Evolutionary conservation across 2,113 vertebrate genomes (phyloP), one percentile per base, ranked within the genome.

Genomic region (Grantiella picta): DNA sequence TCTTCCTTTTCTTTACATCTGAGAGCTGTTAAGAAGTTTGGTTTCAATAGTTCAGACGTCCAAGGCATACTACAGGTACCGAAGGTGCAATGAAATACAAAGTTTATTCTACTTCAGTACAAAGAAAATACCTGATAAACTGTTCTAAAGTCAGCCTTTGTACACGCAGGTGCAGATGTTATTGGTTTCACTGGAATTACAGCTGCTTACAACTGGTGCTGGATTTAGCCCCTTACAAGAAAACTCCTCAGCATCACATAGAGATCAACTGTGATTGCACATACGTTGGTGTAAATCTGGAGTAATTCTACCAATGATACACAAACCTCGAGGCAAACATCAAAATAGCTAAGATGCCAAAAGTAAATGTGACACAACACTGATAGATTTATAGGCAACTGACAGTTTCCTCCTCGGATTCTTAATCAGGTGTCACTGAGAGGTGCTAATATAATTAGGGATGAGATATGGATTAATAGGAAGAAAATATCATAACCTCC

Each of bases 391-490:
- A 92, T 35, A 75, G 84, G 75, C 35, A 82, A 59, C 77, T 82
- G 93, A 65, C 83, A 85, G 61, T 47, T 95, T 91, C 42, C 63
- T 81, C 78, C 60, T 75, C 81, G 68, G 57, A 77, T 95, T 71
- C 83, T 95, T 95, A 95, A 94, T 86, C 95, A 92, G 79, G 61
- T 93, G 81, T 86, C 96, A 94, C 59, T 31, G 76, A 90, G 66
- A 95, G 65, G 84, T 47, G 31, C 76, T 95, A 84, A 91, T 59
- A 83, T 88, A 96, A 97, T 97, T 96, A 97, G 84, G 35, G 86
- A 96, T 97, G 96, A 97, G 94, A 47, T 96, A 97, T 97, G 96
- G 92, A 91, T 91, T 93, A 92, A 96, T 95, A 96, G 92, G 56
- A 94, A 71, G 92, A 76, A 96, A 92, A 95, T 92, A 95, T 71